Evolutionary conservation across 2,888 invertebrate species (phyloP).

Genomic region (Drosophila maculinotata): DNA sequence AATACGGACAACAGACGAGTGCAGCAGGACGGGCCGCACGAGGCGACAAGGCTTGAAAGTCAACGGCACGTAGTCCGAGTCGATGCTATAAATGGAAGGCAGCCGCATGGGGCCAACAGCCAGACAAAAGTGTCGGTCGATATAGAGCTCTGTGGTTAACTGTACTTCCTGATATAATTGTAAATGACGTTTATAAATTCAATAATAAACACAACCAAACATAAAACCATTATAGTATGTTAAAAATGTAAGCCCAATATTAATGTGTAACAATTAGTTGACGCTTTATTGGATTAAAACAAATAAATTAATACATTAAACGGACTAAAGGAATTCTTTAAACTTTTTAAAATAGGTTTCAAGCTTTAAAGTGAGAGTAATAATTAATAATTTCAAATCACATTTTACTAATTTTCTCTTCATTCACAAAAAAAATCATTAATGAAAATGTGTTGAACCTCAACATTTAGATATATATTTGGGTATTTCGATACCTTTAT

Average conservation of each 20-base stretch:
- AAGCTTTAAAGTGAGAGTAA: neutral
- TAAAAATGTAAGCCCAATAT: neutral
- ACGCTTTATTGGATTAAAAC: no score
- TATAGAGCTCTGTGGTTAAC: constrained; percentile 17
- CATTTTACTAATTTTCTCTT: no score
- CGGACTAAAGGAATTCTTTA: no score
- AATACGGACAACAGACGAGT: constrained; percentile 48
- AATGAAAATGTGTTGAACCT: neutral
- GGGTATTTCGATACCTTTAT: neutral
- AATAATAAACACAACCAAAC: constrained; percentile 17
- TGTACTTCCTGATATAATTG: constrained; percentile 50
- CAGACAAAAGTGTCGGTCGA: constrained; percentile 1
- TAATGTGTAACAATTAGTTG: no score
- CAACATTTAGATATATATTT: neutral
- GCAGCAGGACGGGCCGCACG: constrained; percentile 12
- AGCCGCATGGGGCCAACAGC: constrained; percentile 4
- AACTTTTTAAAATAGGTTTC: neutral
- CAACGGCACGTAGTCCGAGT: constrained; percentile 48
- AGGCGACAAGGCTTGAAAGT: constrained; percentile 59
- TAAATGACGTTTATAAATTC: constrained; percentile 32
- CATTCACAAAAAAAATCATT: neutral
- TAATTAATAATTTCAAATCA: neutral
- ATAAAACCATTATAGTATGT: no score
- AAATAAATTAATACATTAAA: no score
- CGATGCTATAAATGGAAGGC: constrained; percentile 29